Percentiles rank a stretch among this genome's conserved stretches.
Evolutionary conservation across 1,140 invertebrate genomes (phyloP).

Genomic region (Saccostrea echinata): DNA sequence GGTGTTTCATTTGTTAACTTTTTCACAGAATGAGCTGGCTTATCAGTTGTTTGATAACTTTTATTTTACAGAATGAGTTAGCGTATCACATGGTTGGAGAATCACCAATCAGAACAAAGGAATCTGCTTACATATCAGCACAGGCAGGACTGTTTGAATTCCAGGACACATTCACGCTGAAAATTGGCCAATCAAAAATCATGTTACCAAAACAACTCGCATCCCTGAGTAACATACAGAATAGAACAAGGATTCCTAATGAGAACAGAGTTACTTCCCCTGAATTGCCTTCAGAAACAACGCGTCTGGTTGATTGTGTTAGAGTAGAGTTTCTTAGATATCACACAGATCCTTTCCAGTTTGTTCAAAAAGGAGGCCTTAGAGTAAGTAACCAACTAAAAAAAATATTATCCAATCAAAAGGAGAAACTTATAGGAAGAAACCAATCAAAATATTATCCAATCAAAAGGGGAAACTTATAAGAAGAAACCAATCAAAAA

Average conservation of each 20-base stretch:
- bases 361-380: neutral
- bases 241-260: neutral
- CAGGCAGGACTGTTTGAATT: neutral
- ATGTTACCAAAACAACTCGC: neutral
- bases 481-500: too few relatives aligned
- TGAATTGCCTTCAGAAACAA: neutral
- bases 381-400: too few relatives aligned
- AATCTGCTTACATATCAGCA: neutral
- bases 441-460: too few relatives aligned
- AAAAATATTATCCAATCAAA: too few relatives aligned
- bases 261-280: neutral
- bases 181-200: slow-evolving; percentile 2
- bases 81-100: slow-evolving; percentile 3
- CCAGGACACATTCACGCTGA: neutral
- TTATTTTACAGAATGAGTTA: neutral
- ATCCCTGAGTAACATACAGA: neutral
- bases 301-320: neutral
- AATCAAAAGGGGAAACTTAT: too few relatives aligned
- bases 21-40: too few relatives aligned
- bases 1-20: too few relatives aligned
- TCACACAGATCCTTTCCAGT: neutral
- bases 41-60: neutral
- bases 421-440: too few relatives aligned
- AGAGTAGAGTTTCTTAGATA: neutral
- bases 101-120: neutral